A percentile compares a stretch with the other conserved stretches of the same genome.
These are phyloP conservation scores for Epistrophe grossulariae DNA, from an alignment of 2,888 invertebrate species.

Conservation along the genomic window DNA sequence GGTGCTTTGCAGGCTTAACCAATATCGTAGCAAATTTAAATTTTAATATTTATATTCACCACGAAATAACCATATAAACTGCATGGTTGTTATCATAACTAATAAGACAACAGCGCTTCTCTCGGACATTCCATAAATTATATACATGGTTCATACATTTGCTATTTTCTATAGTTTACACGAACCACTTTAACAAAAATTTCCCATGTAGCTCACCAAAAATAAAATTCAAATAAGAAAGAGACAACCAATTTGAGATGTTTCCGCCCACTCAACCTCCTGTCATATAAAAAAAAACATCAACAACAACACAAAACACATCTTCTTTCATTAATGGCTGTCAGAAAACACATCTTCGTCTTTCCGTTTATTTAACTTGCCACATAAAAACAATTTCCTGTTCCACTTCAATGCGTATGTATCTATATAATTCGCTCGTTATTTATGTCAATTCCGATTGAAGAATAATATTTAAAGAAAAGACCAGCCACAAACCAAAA, in stretches of 20 bases:
- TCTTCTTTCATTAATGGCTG: conserved; percentile 39
- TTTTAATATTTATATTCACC: too few relatives aligned
- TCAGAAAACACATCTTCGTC: conserved; percentile 19
- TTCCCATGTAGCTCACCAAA: not conserved
- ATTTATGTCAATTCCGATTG: conserved; percentile 11
- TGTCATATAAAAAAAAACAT: not conserved
- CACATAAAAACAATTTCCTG: conserved; percentile 61
- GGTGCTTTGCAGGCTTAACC: too few relatives aligned
- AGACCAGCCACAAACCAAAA: not conserved
- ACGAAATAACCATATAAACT: not conserved
- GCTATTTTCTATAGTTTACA: not conserved
- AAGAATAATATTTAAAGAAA: not conserved
- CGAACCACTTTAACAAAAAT: not conserved
- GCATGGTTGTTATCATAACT: not conserved
- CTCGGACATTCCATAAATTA: not conserved
- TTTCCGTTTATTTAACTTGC: conserved; percentile 31
- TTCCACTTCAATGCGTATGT: conserved; percentile 29
- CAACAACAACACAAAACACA: conserved; percentile 2
- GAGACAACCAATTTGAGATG: conserved; percentile 8
- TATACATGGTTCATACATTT: not conserved
- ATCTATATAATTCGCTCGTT: not conserved
- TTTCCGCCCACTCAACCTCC: conserved; percentile 20
- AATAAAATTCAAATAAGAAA: conserved; percentile 2
- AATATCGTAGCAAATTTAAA: too few relatives aligned
- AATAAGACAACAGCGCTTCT: not conserved